Percentiles rank a stretch among this genome's conserved stretches.
phyloP scores from a whole-genome alignment of 2,113 vertebrate species.

The Canis aureus region DNA sequence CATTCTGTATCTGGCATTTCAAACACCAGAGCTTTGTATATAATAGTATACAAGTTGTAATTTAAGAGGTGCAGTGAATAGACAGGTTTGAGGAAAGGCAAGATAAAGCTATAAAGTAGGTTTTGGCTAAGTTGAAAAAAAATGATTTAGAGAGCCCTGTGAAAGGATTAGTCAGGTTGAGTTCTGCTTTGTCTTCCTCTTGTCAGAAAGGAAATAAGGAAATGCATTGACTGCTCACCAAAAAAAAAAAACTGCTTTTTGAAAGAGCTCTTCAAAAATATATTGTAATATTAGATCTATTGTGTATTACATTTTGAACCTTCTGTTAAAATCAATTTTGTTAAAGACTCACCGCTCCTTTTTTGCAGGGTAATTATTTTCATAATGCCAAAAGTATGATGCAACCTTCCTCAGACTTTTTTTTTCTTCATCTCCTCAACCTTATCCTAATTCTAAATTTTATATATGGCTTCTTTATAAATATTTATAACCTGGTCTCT shows the following conservation, averaged over 20 bases:
- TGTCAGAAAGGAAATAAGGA: neutral
- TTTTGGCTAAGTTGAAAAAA: neutral
- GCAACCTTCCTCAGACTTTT: neutral
- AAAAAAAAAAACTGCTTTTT: neutral
- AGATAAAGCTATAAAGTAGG: neutral
- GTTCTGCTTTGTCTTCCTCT: constrained; percentile 2
- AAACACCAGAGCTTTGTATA: neutral
- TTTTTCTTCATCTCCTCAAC: neutral
- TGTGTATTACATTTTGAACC: neutral
- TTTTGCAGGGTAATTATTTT: neutral
- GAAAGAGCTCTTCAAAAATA: neutral
- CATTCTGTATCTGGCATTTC: neutral
- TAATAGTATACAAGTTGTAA: neutral
- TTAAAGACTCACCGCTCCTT: neutral
- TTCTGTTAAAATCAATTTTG: neutral
- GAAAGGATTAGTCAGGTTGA: neutral
- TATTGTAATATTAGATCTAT: neutral
- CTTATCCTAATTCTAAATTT: constrained; percentile 39
- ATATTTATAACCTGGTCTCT: constrained; percentile 6
- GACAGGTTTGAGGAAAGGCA: neutral
- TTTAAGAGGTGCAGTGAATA: neutral
- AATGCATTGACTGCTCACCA: neutral
- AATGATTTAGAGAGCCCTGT: neutral
- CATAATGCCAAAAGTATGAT: neutral
- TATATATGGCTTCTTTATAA: constrained; percentile 2